phyloP scores from a whole-genome alignment of 2,888 invertebrate species.

The Mythimna pallens region DNA sequence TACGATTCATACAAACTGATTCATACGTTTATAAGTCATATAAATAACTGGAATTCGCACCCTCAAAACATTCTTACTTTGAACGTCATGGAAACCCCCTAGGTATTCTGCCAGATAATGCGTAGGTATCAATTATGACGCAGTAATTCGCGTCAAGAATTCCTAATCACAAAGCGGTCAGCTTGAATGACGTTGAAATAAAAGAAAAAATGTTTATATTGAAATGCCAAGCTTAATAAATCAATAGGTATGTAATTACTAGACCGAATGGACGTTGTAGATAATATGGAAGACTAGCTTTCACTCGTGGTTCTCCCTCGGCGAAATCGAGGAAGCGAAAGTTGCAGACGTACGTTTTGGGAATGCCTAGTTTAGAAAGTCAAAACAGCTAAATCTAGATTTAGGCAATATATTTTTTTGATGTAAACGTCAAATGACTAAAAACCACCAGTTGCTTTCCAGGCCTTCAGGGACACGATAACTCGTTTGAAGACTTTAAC shows the following conservation, averaged over 20 bases:
- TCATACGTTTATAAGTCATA: slow-evolving; percentile 19
- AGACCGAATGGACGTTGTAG: neutral
- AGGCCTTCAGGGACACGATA: too few relatives aligned
- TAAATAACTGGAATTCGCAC: slow-evolving; percentile 21
- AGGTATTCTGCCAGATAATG: too few relatives aligned
- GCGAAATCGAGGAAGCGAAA: slow-evolving; percentile 5
- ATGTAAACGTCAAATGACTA: too few relatives aligned
- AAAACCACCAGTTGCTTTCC: too few relatives aligned
- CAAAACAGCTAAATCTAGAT: neutral
- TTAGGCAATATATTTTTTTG: neutral
- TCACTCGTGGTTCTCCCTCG: neutral
- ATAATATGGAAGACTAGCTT: slow-evolving; percentile 5
- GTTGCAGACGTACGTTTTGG: slow-evolving; percentile 6
- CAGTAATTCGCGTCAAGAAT: slow-evolving; percentile 21
- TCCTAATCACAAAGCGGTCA: slow-evolving; percentile 12
- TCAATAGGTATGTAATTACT: slow-evolving; percentile 12
- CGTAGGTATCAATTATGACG: slow-evolving; percentile 2
- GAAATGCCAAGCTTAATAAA: slow-evolving; percentile 24
- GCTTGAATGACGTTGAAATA: slow-evolving; percentile 16
- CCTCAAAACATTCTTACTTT: too few relatives aligned
- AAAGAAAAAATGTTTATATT: slow-evolving; percentile 31
- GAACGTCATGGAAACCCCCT: too few relatives aligned
- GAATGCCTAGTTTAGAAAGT: neutral
- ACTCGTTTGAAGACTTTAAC: too few relatives aligned
- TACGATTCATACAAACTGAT: slow-evolving; percentile 4